Conservation (phyloP, 2,888 invertebrate genomes). For the Ectropis crepuscularia region DNA sequence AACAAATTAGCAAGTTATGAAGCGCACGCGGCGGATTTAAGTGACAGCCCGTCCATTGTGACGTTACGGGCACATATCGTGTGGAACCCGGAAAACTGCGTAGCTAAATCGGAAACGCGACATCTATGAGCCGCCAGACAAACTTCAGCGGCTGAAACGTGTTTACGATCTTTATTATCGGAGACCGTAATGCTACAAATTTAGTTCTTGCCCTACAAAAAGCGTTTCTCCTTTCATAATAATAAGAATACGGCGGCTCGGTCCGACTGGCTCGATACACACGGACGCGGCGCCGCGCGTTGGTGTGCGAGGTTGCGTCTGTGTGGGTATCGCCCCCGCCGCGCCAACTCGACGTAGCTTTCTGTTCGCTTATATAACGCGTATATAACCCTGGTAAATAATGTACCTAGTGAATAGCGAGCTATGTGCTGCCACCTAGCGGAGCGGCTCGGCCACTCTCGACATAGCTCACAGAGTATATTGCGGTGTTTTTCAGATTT, state of each 20-base stretch:
- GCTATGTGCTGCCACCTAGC: constrained; percentile 84
- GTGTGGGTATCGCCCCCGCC: constrained; percentile 49
- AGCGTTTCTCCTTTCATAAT: constrained; percentile 85
- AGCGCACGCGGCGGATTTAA: constrained; percentile 36
- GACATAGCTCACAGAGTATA: constrained; percentile 62
- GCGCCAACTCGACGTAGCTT: constrained; percentile 71
- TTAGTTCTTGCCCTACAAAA: constrained; percentile 85
- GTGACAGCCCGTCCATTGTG: constrained; percentile 49
- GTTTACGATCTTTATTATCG: constrained; percentile 83
- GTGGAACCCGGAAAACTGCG: constrained; percentile 52
- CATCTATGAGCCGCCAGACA: constrained; percentile 77
- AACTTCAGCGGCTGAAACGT: constrained; percentile 82
- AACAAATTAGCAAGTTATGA: constrained; percentile 7
- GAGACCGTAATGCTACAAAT: constrained; percentile 81
- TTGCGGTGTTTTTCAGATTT: constrained; percentile 67
- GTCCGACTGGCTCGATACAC: constrained; percentile 77
- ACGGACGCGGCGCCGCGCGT: constrained; percentile 59
- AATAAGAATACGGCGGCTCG: constrained; percentile 87
- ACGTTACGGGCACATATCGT: constrained; percentile 48
- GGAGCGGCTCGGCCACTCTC: constrained; percentile 62
- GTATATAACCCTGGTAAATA: constrained; percentile 79
- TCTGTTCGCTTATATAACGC: constrained; percentile 84
- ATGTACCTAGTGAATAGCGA: constrained; percentile 80
- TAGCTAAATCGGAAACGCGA: constrained; percentile 65
- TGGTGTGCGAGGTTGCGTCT: constrained; percentile 56